Evolutionary conservation across 2,113 vertebrate genomes (phyloP), one percentile per base, ranked within the genome.

Genomic region (Sterrhoptilus dennistouni): DNA sequence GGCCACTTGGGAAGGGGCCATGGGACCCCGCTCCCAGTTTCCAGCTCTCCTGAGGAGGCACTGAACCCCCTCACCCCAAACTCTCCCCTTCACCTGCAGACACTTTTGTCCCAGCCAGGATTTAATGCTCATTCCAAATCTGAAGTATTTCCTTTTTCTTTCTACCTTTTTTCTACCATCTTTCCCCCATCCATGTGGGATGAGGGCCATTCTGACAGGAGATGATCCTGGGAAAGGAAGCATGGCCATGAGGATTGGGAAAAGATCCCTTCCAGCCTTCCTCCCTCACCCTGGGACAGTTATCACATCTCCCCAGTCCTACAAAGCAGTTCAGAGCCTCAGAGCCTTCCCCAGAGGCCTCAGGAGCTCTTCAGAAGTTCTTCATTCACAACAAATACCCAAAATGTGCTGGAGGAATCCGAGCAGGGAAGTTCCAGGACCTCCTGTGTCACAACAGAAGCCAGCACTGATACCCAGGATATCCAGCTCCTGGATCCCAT

Each of bases 241-340:
- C 38, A 14, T 6, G 1, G 0, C 38, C 52, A 45, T 0, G 0
- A 13, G 35, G 33, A 65, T 2, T 25, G 14, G 8, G 61, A 52
- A 38, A 68, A 79, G 38, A 12, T 22, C 36, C 59, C 8, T 54
- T 47, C 57, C 57, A 66, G 36, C 36, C 23, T 50, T 8, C 42
- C 25, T 44, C 63, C 82, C 45, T 83, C 29, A 22, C 18, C 25
- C 17, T 18, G 3, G 7, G 25, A 61, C 47, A 76, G 27, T 10
- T 4, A 35, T 27, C 59, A 8, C 42, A 38, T 14, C 33, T 64
- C 16, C 61, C 27, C 38, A 54, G 0, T 2, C n/a, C 57, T 6
- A 3, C 1, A 36, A 19, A n/a, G 36, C 4, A 23, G 19, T 6
- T 61, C 49, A 52, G 71, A 63, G 38, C 60, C 47, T 80, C 65